Conservation (phyloP, 64 coral and sea anemone genomes). For the Dendrophyllia cribrosa region DNA sequence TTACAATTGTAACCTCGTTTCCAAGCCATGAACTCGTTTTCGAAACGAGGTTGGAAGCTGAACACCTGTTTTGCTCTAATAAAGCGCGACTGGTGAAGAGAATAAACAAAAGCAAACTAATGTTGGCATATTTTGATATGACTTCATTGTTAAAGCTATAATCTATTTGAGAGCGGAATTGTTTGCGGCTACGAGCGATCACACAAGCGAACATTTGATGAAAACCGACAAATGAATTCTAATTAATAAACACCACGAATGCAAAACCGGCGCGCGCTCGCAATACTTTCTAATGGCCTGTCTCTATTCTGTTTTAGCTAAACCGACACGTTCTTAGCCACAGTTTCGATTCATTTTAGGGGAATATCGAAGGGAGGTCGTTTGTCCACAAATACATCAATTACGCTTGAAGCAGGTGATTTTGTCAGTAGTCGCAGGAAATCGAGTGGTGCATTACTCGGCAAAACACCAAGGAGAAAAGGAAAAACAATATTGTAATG, state of each 20-base stretch:
- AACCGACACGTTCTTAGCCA: not conserved
- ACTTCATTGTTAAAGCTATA: constrained; percentile 42
- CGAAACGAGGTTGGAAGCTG: not conserved
- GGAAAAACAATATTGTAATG: not conserved
- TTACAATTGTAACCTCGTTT: not conserved
- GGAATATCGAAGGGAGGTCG: not conserved
- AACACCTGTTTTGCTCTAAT: constrained; percentile 38
- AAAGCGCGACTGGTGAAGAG: constrained; percentile 6
- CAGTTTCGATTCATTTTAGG: not conserved
- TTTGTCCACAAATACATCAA: constrained; percentile 22
- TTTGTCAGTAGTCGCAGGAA: not conserved
- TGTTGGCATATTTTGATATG: constrained; percentile 51
- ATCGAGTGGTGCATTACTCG: not conserved
- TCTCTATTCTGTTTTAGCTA: not conserved
- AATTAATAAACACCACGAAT: constrained; percentile 22
- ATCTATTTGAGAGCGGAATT: constrained; percentile 46
- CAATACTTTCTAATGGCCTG: not conserved
- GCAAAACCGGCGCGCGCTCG: not conserved
- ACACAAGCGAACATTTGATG: not conserved
- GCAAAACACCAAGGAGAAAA: not conserved
- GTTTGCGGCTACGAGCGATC: constrained; percentile 17
- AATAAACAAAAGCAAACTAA: constrained; percentile 47
- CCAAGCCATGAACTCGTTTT: not conserved
- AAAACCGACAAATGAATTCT: constrained; percentile 12
- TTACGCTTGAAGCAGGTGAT: constrained; percentile 1